Percentiles rank a stretch among this genome's conserved stretches.
Conservation (phyloP, 1,140 invertebrate species). For the Drosophila orena region DNA sequence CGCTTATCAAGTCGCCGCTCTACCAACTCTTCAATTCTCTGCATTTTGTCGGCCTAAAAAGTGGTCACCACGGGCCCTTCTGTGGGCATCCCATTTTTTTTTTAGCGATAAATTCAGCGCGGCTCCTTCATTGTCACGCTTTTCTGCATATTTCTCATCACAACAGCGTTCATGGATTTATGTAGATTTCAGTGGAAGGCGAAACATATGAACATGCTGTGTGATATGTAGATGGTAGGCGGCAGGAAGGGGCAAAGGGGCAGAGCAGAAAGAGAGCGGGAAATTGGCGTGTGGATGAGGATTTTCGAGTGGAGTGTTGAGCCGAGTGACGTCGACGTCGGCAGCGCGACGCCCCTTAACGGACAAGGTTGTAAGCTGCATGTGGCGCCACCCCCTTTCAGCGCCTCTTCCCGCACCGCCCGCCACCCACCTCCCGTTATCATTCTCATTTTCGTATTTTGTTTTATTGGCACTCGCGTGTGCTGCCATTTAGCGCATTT, state of each 20-base stretch:
- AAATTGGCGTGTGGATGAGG: constrained; percentile 44
- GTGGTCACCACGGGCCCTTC: not conserved
- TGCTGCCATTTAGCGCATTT: constrained; percentile 82
- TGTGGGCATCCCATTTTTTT: too few species aligned
- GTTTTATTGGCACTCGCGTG: constrained; percentile 81
- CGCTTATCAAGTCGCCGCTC: not conserved
- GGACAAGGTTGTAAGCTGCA: constrained; percentile 74
- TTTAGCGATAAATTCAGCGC: too few species aligned
- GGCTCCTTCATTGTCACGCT: too few species aligned
- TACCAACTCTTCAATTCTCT: not conserved
- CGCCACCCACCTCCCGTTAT: not conserved
- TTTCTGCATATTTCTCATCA: not conserved
- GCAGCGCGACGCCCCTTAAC: constrained; percentile 51
- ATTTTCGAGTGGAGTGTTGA: constrained; percentile 32
- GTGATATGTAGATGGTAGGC: too few species aligned
- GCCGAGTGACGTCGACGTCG: constrained; percentile 7
- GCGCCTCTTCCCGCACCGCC: not conserved
- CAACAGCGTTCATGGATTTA: not conserved
- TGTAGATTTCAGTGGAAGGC: not conserved
- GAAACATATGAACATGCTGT: not conserved
- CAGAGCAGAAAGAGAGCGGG: not conserved
- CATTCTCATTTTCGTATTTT: constrained; percentile 58
- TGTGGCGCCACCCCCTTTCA: constrained; percentile 30
- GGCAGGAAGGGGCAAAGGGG: too few species aligned
- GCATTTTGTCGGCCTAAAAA: not conserved